Percentiles rank a stretch among this genome's conserved stretches.
Evolutionary conservation across 2,888 invertebrate species (phyloP).

Genomic region (Lasioglossum zephyrum): DNA sequence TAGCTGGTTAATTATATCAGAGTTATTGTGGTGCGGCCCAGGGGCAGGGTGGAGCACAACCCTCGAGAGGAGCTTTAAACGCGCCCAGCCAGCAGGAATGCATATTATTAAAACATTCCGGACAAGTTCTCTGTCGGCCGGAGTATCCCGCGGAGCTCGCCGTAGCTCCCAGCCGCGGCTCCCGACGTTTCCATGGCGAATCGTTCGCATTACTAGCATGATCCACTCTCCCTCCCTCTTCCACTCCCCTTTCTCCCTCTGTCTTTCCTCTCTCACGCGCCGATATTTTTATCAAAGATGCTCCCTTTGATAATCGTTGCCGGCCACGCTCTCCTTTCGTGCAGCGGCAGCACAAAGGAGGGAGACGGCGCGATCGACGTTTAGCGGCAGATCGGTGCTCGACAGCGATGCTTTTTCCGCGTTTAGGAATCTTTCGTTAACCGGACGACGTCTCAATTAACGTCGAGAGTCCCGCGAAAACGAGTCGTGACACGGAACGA

Average conservation of each 20-base stretch:
- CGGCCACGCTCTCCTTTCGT: conserved; percentile 23
- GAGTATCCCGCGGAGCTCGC: conserved; percentile 33
- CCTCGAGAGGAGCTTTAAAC: conserved; percentile 62
- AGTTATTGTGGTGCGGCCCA: conserved; percentile 43
- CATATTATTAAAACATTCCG: conserved; percentile 80
- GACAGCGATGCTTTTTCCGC: conserved; percentile 31
- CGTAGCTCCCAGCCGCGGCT: conserved; percentile 63
- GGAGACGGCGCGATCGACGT: conserved; percentile 17
- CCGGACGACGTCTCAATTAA: conserved; percentile 70
- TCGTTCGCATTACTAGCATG: conserved; percentile 72
- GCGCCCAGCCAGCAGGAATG: conserved; percentile 75
- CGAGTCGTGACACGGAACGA: conserved; percentile 30
- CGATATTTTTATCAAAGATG: conserved; percentile 14
- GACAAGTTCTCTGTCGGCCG: conserved; percentile 49
- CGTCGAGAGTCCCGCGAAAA: conserved; percentile 43
- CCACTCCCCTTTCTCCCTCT: conserved; percentile 3
- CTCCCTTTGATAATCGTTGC: background rate
- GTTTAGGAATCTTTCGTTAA: conserved; percentile 60
- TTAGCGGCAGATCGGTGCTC: background rate
- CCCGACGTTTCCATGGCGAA: conserved; percentile 65
- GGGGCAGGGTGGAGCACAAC: conserved; percentile 33
- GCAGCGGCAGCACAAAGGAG: background rate
- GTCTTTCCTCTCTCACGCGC: background rate
- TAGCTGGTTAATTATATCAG: conserved; percentile 53
- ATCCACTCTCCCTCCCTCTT: conserved; percentile 25